Evolutionary conservation across 2,888 invertebrate species (phyloP).

Genomic region (Lasioglossum malachurum): DNA sequence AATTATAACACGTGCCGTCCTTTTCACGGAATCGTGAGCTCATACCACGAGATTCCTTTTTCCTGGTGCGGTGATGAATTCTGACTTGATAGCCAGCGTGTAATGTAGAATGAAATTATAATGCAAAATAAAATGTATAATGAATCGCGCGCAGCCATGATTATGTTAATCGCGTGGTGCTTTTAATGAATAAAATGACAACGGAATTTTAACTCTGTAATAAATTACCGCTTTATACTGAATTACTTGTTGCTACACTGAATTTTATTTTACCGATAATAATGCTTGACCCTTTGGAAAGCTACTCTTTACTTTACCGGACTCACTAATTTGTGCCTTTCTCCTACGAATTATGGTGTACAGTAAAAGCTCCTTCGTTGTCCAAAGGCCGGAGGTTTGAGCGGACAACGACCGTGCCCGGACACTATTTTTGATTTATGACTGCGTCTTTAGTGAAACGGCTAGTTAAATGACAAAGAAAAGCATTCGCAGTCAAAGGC

Average conservation of each 20-base stretch:
- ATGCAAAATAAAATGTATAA: not conserved
- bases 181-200: not conserved
- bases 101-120: not conserved
- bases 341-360: too few species aligned
- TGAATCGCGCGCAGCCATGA: not conserved
- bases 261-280: not conserved
- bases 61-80: constrained; percentile 24
- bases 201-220: not conserved
- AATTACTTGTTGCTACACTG: not conserved
- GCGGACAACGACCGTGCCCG: too few species aligned
- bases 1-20: constrained; percentile 64
- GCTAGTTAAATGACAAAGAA: too few species aligned
- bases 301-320: too few species aligned
- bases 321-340: too few species aligned
- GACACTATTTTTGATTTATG: too few species aligned
- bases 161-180: not conserved
- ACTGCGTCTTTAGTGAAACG: too few species aligned
- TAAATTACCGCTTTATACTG: not conserved
- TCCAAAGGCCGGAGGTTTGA: too few species aligned
- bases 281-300: not conserved
- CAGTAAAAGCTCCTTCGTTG: too few species aligned
- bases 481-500: too few species aligned
- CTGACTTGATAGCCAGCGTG: not conserved
- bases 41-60: constrained; percentile 42
- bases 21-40: constrained; percentile 32